These are phyloP conservation scores for Ptychobarbus kaznakovi DNA, from an alignment of 2,797 vertebrate genomes.

Conservation along the genomic window DNA sequence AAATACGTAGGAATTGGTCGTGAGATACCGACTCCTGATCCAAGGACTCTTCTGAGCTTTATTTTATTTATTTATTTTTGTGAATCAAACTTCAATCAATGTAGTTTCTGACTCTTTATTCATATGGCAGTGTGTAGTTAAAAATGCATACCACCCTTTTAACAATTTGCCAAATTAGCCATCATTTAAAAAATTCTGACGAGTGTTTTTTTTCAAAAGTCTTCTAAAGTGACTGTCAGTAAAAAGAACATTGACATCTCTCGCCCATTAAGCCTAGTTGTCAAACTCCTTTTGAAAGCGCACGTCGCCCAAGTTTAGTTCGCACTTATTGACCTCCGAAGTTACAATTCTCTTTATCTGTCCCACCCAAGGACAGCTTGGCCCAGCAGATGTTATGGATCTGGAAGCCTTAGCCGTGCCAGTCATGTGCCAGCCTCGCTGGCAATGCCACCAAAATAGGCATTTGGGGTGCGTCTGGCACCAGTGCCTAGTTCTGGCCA, in stretches of 20 bases:
- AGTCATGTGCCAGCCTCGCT: conserved; percentile 62
- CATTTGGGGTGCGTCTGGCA: conserved; percentile 67
- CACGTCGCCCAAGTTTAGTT: conserved; percentile 51
- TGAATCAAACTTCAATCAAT: not conserved
- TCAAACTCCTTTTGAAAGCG: conserved; percentile 12
- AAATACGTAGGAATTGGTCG: not conserved
- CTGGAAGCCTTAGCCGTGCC: conserved; percentile 51
- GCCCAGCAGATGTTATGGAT: conserved; percentile 59
- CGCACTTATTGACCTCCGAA: conserved; percentile 67
- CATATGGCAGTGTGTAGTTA: not conserved
- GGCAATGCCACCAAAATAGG: conserved; percentile 53
- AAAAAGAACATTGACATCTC: not conserved
- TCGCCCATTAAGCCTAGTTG: not conserved
- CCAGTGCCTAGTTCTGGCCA: conserved; percentile 45
- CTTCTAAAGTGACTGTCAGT: not conserved
- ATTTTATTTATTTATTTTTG: not conserved
- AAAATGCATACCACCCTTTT: not conserved
- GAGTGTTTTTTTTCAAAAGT: not conserved
- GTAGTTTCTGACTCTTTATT: not conserved
- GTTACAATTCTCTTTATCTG: conserved; percentile 19
- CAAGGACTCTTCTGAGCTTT: not conserved
- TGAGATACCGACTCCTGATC: not conserved
- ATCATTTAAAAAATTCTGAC: not conserved
- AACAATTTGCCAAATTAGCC: not conserved
- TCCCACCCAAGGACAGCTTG: conserved; percentile 57